phyloP scores from a whole-genome alignment of 1,140 invertebrate genomes.

The Euwallacea similis region DNA sequence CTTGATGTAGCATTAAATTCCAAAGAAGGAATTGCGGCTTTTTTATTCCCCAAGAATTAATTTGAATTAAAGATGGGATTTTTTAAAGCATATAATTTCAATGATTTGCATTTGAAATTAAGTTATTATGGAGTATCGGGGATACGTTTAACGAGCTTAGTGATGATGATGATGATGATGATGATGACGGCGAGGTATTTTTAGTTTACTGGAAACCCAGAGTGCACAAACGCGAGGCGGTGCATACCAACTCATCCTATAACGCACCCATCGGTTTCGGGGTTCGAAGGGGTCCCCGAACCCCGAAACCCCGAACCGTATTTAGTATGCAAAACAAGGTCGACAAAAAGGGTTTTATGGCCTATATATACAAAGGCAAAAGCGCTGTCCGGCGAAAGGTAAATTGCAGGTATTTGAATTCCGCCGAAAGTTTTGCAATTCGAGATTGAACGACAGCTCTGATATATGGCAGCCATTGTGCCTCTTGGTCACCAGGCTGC shows the following conservation, averaged over 20 bases:
- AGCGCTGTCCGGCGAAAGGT: constrained; percentile 4
- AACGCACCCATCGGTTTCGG: no score
- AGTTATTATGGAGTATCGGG: constrained; percentile 1
- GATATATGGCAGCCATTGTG: constrained; percentile 23
- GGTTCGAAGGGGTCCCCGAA: no score
- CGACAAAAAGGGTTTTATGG: no score
- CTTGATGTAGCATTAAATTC: constrained; percentile 33
- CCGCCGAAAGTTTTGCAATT: constrained; percentile 29
- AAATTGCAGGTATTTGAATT: constrained; percentile 26
- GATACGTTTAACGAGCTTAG: no score
- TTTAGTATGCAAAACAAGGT: no score
- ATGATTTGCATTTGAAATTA: constrained; percentile 5
- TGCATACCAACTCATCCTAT: no score
- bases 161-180: no score
- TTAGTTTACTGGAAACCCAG: no score
- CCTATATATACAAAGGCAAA: no score
- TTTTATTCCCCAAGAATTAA: constrained; percentile 13
- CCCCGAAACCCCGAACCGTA: no score
- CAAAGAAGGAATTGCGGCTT: constrained; percentile 26
- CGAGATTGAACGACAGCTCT: constrained; percentile 18
- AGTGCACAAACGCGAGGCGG: no score
- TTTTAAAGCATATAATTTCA: constrained; percentile 7
- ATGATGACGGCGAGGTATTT: no score
- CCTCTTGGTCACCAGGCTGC: constrained; percentile 27
- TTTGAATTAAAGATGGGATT: constrained; percentile 29